Evolutionary conservation across 2,888 invertebrate genomes (phyloP), one percentile per base, ranked within the genome.

Genomic region (Leptopilina drosophilae): DNA sequence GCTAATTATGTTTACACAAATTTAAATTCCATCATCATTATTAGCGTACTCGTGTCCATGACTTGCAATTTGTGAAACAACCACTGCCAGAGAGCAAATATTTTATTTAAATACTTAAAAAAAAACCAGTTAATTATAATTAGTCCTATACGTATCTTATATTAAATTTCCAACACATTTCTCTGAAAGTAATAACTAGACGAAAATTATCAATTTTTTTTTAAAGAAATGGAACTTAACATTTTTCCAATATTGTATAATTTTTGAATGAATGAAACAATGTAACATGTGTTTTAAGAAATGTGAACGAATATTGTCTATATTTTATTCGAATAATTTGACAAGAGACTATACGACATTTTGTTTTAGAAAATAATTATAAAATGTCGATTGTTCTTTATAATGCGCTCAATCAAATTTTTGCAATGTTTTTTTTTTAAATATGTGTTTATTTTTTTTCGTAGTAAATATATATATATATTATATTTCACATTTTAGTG

Each of bases 11-110:
- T 85, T 64, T 56, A n/a, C 33, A 65, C 14, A 53, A 77, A 65
- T 79, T 64, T 83, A 33, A 33, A 83, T 85, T 85, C 82, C 64
- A 81, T 78, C 84, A 80, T 81, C 84, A 87, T 86, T 87, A 83
- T 84, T 87, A 84, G 87, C 84, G 84, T 87, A 86, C 88, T 80
- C 82, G 84, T 86, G 84, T 79, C 67, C 80, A 82, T n/a, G 33
- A 82, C 78, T 85, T 82, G 85, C 42, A 80, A 84, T 84, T 88
- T 84, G 86, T 84, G 82, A 80, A 78, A 79, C 81, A 76, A 85
- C 82, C 86, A 89, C 89, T 89, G 89, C 89, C 88, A 87, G 86
- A 85, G 85, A 84, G 82, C 84, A 86, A 82, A 84, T 87, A 67
- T 67, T 15, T 67, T 73, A 73, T 73, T 73, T 73, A 73, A 73